These are phyloP conservation scores for Puntigrus tetrazona DNA, from an alignment of 2,113 vertebrate genomes.

Conservation along the genomic window DNA sequence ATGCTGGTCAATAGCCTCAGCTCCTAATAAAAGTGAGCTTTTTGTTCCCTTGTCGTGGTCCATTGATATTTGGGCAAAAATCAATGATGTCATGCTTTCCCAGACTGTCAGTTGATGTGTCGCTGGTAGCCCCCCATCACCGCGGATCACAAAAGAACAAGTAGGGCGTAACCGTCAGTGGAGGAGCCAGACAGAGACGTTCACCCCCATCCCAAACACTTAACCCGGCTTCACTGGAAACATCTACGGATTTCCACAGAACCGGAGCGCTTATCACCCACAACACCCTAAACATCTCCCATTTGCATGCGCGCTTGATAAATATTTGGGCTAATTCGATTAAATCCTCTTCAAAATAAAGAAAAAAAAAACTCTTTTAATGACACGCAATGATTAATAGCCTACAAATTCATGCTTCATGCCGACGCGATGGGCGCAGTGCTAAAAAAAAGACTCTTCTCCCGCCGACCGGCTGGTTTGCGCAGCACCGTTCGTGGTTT, in stretches of 20 bases:
- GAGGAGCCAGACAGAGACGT: constrained; percentile 12
- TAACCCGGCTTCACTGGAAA: too few relatives aligned
- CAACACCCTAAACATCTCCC: background rate
- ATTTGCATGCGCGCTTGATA: background rate
- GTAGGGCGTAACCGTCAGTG: constrained; percentile 53
- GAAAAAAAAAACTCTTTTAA: background rate
- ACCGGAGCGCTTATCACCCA: background rate
- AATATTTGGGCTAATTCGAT: constrained; percentile 23
- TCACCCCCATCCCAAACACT: constrained; percentile 13
- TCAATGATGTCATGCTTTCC: constrained; percentile 57
- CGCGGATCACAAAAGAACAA: constrained; percentile 55
- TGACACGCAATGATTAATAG: background rate
- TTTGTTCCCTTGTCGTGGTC: constrained; percentile 9
- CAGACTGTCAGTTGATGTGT: constrained; percentile 51
- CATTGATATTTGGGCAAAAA: constrained; percentile 22
- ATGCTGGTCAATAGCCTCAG: background rate
- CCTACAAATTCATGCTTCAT: background rate
- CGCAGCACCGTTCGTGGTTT: background rate
- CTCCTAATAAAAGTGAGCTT: background rate
- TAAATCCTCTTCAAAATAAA: background rate
- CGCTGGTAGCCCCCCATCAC: constrained; percentile 37
- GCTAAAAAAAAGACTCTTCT: background rate
- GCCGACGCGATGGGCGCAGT: background rate
- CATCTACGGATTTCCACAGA: background rate
- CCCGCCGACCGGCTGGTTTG: background rate